phyloP scores from a whole-genome alignment of 2,113 vertebrate species.

The Halcyon malimbica region DNA sequence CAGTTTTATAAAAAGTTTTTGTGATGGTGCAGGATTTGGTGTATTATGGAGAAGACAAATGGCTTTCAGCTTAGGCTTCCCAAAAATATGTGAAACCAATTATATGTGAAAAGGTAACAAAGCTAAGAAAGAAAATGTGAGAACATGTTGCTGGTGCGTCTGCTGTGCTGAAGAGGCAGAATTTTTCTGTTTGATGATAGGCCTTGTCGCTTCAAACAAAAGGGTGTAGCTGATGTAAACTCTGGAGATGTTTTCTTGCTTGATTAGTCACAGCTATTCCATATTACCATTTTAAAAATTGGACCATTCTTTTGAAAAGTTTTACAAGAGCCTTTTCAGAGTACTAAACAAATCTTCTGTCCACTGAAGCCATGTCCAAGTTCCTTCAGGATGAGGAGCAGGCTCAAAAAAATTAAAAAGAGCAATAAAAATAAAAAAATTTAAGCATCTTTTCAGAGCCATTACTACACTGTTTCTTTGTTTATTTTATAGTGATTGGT shows the following conservation, averaged over 20 bases:
- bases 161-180: neutral
- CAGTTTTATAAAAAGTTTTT: neutral
- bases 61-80: neutral
- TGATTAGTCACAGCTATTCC: neutral
- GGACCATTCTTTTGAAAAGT: neutral
- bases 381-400: neutral
- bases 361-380: neutral
- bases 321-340: neutral
- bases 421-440: neutral
- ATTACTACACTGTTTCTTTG: neutral
- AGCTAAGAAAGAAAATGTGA: neutral
- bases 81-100: conserved; percentile 10
- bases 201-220: conserved; percentile 28
- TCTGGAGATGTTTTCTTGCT: neutral
- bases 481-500: neutral
- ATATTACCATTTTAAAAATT: neutral
- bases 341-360: neutral
- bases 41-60: neutral
- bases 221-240: neutral
- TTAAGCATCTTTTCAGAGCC: neutral
- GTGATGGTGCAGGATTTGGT: neutral
- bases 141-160: neutral
- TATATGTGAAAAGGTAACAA: conserved; percentile 5
- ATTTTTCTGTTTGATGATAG: conserved; percentile 12
- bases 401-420: neutral